Evolutionary conservation across 92 coral and sea anemone species (phyloP), one percentile per base, ranked within the genome.

Genomic region (Porites cylindrica): DNA sequence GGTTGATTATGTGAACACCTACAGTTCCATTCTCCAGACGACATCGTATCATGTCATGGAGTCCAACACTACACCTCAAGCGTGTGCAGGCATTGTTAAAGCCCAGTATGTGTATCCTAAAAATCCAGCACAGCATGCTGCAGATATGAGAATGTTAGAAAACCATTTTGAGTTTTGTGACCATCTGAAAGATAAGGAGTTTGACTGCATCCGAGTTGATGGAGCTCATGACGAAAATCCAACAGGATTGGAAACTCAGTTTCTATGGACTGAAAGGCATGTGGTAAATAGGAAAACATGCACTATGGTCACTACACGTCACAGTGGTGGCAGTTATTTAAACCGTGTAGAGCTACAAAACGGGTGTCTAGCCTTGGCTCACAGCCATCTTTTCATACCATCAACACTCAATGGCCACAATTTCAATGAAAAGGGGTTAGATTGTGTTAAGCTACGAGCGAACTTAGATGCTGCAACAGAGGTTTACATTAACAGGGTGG

Each of bases 1-100:
- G 59, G 86, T 71, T 6, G 59, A 53, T 53, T 6, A 53, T 12
- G 59, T 53, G 12, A 85, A 90, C 59, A 62, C 32, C 7, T 85
- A 90, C 52, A 85, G 86, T 52, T 90, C 86, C 1, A 80, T 67
- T 9, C 79, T 90, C 12, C 87, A 90, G 54, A 90, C 90, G 6
- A 85, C 89, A 12, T 90, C 93, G 8, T 90, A 90, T 65, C 82
- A 53, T 53, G 71, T 84, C 50, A 85, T 90, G 90, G 93, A 85
- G 21, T 78, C 87, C 6, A 68, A 90, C 43, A 90, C 70, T 14
- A 90, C 93, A 21, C 90, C 89, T 29, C 85, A 83, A 73, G 89
- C 75, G 0, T 83, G 80, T 83, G 17, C 70, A 2, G 77, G 64
- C 59, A 53, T 53, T 53, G 59, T 9, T 53, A 53, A 53, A 53